Conservation (phyloP, 2,113 vertebrate genomes). For the Progne subis region DNA sequence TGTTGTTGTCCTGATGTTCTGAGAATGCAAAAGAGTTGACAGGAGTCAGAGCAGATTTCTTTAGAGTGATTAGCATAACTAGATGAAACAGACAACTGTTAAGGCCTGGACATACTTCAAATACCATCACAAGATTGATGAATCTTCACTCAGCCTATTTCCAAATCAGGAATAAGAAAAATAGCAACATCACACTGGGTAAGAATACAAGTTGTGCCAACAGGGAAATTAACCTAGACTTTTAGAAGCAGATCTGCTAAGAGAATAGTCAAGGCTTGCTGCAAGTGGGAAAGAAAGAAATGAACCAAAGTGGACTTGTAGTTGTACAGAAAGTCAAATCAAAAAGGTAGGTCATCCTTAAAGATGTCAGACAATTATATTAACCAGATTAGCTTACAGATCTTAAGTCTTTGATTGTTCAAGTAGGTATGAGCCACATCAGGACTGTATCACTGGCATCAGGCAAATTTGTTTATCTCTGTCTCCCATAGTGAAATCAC, state of each 20-base stretch:
- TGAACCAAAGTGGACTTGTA: not conserved
- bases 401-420: not conserved
- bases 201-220: not conserved
- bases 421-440: not conserved
- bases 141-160: not conserved
- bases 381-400: not conserved
- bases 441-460: not conserved
- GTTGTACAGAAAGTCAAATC: not conserved
- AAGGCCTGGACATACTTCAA: not conserved
- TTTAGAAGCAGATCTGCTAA: not conserved
- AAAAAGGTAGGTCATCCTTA: not conserved
- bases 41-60: not conserved
- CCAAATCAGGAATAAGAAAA: not conserved
- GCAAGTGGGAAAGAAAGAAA: not conserved
- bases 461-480: not conserved
- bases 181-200: not conserved
- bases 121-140: not conserved
- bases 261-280: not conserved
- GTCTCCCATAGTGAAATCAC: not conserved
- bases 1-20: not conserved
- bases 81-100: not conserved
- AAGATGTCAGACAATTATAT: not conserved
- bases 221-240: not conserved
- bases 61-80: not conserved
- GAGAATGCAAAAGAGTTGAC: not conserved